A percentile compares a stretch with the other conserved stretches of the same genome.
phyloP scores from a whole-genome alignment of 2,113 vertebrate genomes.

The Lophotis ruficrista region DNA sequence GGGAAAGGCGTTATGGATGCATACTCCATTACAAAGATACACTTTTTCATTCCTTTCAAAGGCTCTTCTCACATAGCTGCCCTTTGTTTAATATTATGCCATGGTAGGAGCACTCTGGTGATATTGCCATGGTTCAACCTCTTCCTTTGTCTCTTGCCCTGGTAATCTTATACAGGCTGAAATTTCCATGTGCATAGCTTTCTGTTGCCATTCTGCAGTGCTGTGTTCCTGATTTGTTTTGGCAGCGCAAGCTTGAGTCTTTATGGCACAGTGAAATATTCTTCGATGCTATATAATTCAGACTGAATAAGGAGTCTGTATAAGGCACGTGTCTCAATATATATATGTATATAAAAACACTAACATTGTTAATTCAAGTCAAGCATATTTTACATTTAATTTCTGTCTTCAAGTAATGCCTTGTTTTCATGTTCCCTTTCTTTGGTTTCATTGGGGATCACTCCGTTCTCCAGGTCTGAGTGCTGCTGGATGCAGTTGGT shows the following conservation, averaged over 20 bases:
- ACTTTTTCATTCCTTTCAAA: background rate
- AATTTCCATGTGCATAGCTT: constrained; percentile 35
- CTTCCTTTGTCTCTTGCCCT: background rate
- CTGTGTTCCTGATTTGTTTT: constrained; percentile 63
- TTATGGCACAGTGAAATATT: constrained; percentile 85
- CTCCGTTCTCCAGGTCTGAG: constrained; percentile 80
- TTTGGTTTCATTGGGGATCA: constrained; percentile 82
- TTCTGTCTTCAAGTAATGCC: constrained; percentile 77
- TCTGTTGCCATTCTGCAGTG: constrained; percentile 44
- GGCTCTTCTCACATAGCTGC: constrained; percentile 60
- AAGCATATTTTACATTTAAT: constrained; percentile 62
- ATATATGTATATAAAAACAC: constrained; percentile 71
- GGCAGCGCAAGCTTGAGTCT: constrained; percentile 77
- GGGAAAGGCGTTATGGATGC: constrained; percentile 24
- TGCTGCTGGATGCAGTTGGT: constrained; percentile 79
- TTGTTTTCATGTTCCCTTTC: constrained; percentile 81
- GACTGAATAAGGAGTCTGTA: constrained; percentile 77
- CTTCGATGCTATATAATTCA: constrained; percentile 77
- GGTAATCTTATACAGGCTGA: constrained; percentile 17
- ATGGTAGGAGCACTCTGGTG: background rate
- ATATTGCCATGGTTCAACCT: background rate
- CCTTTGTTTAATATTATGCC: background rate
- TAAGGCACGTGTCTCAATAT: constrained; percentile 85
- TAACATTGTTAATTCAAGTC: constrained; percentile 54
- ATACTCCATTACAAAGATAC: constrained; percentile 12